Base-by-base conservation (phyloP, 2,888 invertebrate species). In the Dasysyrphus tricinctus region DNA sequence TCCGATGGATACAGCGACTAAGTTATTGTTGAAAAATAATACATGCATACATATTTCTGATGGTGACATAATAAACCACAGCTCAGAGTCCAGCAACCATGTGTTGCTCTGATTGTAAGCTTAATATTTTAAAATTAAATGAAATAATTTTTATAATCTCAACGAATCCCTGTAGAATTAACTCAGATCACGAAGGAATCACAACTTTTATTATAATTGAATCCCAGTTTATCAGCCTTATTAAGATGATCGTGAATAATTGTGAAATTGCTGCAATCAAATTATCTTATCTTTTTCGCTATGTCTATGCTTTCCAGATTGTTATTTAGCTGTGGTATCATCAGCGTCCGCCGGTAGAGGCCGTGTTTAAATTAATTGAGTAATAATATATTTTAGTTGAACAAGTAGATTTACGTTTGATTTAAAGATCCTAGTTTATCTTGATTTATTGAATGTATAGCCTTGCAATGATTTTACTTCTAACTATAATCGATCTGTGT, bases 181-280 rank as follows among this genome's bases (percentile, higher is more conserved):
- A 61, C 19, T 34, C 51, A 37, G 37, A 78, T 57, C 47, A 72
- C 24, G 49, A 29, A 65, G 47, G 37, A 59, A 12, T 16, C 9
- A 59, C 29, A 69, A 37, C 11, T 57, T 19, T n/a, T 39, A 42
- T 51, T 39, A 44, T 56, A 56, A 82, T 67, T 65, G 49, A 72
- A 54, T 67, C 65, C 9, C 39, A 47, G 47, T 69, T 83, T 73
- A 82, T 82, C 73, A 44, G 44, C 29, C 16, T 11, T 19, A 34
- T 54, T 42, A 39, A 56, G 51, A 63, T 57, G 80, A 75, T 70
- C 69, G 42, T 49, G 73, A 61, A 78, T 65, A 78, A 73, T 78
- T 54, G 67, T 67, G 42, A 70, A 34, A 69, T 70, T 61, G 19
- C 24, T 34, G 16, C 29, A 80, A 70, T 75, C 24, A 75, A 42